These are phyloP conservation scores for Rhogogaster chlorosoma DNA, from an alignment of 2,888 invertebrate species.

Conservation along the genomic window DNA sequence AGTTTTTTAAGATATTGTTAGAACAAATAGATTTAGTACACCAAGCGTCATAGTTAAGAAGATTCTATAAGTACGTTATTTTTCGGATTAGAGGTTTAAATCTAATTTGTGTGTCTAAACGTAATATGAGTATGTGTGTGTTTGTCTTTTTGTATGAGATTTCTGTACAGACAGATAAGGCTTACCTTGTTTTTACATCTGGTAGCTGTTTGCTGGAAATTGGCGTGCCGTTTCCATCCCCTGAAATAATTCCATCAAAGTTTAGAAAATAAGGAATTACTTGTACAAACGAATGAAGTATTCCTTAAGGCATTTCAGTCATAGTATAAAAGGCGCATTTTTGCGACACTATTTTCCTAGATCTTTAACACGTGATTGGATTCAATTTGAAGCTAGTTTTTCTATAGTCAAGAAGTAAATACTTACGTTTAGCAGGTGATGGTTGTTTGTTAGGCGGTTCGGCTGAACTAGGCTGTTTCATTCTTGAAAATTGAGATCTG, in stretches of 20 bases:
- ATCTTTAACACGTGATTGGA: neutral
- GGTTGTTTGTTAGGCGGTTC: slow-evolving; percentile 53
- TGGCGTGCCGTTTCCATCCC: slow-evolving; percentile 22
- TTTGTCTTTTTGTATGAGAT: neutral
- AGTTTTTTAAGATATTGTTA: slow-evolving; percentile 4
- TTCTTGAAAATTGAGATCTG: slow-evolving; percentile 41
- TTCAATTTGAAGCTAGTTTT: neutral
- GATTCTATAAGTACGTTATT: neutral
- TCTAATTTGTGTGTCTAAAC: neutral
- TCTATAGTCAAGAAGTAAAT: neutral
- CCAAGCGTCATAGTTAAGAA: neutral
- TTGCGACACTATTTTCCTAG: neutral
- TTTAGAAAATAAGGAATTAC: neutral
- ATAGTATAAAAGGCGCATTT: slow-evolving; percentile 21
- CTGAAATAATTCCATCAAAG: slow-evolving; percentile 29
- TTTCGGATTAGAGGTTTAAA: neutral
- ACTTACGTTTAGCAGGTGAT: slow-evolving; percentile 58
- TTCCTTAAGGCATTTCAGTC: slow-evolving; percentile 25
- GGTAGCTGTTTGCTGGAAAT: slow-evolving; percentile 50
- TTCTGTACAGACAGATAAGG: neutral
- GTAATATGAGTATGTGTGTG: neutral
- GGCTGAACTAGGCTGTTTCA: slow-evolving; percentile 38
- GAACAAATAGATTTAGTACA: neutral
- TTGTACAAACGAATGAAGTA: neutral
- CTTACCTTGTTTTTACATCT: slow-evolving; percentile 69